Evolutionary conservation across 1,140 invertebrate species (phyloP), one percentile per base, ranked within the genome.

Genomic region (Drosophila navojoa): DNA sequence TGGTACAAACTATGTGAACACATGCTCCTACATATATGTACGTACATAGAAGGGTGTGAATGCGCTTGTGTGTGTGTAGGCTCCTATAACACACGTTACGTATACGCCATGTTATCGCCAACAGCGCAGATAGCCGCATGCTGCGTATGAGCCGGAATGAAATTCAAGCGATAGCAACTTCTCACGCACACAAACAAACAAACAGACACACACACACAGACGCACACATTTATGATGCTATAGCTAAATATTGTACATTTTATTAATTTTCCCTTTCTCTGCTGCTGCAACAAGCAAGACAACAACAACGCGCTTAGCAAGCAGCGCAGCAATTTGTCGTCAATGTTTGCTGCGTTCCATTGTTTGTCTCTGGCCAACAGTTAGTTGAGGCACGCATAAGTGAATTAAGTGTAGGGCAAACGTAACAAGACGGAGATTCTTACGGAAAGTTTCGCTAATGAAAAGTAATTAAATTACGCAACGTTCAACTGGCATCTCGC

Each of bases 321-420:
- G 64, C 67, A 84, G 69, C 64, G 84, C 54, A 71, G 85, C 81
- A 85, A 85, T 80, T 85, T 85, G 81, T 81, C 75, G 76, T 72
- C 59, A 59, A 75, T 81, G 47, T 42, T 59, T 19, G 63, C n/a
- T 32, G 19, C 52, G 52, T 35, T 5, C 19, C 42, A 68, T 54
- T 73, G 49, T 42, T n/a, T 19, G 66, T 2, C n/a, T 22, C 27
- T 2, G 50, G 50, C 49, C n/a, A 15, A 6, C n/a, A 45, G 29
- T 42, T 22, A 45, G 38, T 42, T 22, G 11, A 40, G 54, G n/a
- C 32, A 22, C 27, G n/a, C 42, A 27, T 47, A 57, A 45, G 45
- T 45, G 44, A 32, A 50, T 45, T 9, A 13, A 6, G 29, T 11
- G n/a, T 29, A 16, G 3, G 6, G 11, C 32, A 25, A 13, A 35